Percentiles rank a stretch among this genome's conserved stretches.
Evolutionary conservation across 2,113 vertebrate genomes (phyloP).

Genomic region (Urocolius indicus): DNA sequence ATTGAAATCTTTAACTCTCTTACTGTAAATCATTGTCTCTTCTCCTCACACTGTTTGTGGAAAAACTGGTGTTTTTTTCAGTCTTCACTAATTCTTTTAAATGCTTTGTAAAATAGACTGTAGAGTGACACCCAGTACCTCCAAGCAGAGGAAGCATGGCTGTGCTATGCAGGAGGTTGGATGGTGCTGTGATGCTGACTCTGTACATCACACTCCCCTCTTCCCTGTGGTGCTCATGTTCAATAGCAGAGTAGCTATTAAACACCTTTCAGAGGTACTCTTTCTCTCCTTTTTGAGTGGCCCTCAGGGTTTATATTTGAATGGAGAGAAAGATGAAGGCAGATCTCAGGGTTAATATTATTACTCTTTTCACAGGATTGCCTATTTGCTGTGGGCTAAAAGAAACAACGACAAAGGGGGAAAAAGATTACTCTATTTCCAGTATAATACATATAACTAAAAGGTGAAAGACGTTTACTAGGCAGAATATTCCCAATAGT

Average conservation of each 20-base stretch:
- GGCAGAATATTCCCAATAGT: neutral
- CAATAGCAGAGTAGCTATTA: neutral
- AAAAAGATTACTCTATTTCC: neutral
- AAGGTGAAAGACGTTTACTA: neutral
- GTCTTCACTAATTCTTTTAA: neutral
- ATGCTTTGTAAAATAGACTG: neutral
- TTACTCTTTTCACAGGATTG: neutral
- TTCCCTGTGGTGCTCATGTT: neutral
- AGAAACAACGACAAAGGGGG: neutral
- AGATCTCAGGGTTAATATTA: neutral
- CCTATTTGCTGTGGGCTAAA: neutral
- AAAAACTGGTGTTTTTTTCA: neutral
- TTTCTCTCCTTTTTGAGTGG: neutral
- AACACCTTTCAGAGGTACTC: neutral
- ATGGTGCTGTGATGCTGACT: neutral
- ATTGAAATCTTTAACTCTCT: constrained; percentile 29
- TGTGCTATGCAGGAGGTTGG: neutral
- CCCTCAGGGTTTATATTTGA: neutral
- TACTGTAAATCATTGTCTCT: neutral
- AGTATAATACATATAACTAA: neutral
- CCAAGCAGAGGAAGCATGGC: neutral
- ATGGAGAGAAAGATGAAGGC: neutral
- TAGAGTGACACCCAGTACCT: neutral
- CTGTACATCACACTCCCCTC: neutral
- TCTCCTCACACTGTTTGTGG: neutral